Conservation (phyloP, 2,797 vertebrate genomes). For the Coregonus sp. region DNA sequence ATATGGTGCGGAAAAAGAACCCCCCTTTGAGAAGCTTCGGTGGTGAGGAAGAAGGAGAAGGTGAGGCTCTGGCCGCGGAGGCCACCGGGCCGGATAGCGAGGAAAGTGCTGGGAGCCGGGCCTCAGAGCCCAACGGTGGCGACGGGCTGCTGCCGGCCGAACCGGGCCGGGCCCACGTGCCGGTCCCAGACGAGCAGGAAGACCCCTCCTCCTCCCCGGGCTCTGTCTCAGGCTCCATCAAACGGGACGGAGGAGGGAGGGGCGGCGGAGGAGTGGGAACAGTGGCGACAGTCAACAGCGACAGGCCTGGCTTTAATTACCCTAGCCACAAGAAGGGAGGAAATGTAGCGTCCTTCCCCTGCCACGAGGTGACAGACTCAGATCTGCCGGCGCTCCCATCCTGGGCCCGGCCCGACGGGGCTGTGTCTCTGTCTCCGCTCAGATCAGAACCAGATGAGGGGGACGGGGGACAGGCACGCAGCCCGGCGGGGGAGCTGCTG, state of each 20-base stretch:
- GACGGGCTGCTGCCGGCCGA: constrained; percentile 52
- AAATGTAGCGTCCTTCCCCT: constrained; percentile 71
- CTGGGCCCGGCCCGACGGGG: constrained; percentile 26
- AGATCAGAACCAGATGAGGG: constrained; percentile 83
- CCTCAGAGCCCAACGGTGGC: constrained; percentile 64
- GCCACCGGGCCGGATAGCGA: constrained; percentile 81
- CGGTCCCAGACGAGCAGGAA: constrained; percentile 65
- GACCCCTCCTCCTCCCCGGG: constrained; percentile 67
- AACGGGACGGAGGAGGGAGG: constrained; percentile 78
- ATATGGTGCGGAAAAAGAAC: constrained; percentile 99
- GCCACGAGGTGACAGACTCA: constrained; percentile 85
- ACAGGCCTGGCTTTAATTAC: constrained; percentile 85
- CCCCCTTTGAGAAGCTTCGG: constrained; percentile 99
- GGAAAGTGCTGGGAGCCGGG: constrained; percentile 80
- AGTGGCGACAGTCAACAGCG: constrained; percentile 73
- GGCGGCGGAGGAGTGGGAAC: constrained; percentile 76
- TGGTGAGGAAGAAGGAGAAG: constrained; percentile 93
- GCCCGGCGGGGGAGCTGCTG: constrained; percentile 75
- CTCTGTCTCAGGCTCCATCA: constrained; percentile 74
- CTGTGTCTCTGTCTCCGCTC: constrained; percentile 82
- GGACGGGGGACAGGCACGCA: not conserved
- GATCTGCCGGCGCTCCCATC: constrained; percentile 78
- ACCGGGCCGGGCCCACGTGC: constrained; percentile 17
- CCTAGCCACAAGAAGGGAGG: constrained; percentile 82
- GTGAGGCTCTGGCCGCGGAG: constrained; percentile 81